Percentiles rank a stretch among this genome's conserved stretches.
Conservation (phyloP, 2,797 vertebrate genomes). For the Eulemur rubriventer region DNA sequence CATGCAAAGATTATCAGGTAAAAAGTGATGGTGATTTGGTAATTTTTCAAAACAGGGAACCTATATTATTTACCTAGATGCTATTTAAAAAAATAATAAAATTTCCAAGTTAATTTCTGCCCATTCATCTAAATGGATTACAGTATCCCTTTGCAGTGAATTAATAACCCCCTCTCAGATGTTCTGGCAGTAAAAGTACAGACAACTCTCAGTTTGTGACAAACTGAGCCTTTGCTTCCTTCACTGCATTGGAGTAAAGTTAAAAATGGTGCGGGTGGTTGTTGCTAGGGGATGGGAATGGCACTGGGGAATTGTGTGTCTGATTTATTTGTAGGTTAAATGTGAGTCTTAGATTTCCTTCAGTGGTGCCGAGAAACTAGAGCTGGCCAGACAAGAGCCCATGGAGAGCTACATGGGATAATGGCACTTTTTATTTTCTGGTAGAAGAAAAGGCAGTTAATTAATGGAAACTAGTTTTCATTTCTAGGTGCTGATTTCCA, state of each 20-base stretch:
- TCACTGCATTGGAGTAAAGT: neutral
- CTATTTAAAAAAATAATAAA: neutral
- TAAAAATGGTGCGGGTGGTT: neutral
- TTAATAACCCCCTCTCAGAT: neutral
- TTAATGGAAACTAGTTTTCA: neutral
- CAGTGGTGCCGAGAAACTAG: neutral
- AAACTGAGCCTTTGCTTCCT: neutral
- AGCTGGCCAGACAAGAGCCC: neutral
- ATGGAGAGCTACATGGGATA: neutral
- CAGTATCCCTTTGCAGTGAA: neutral
- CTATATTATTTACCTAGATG: neutral
- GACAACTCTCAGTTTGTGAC: neutral
- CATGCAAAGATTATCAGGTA: neutral
- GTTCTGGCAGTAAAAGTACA: neutral
- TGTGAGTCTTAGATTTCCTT: neutral
- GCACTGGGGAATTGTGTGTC: neutral
- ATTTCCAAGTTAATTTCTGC: conserved; percentile 39
- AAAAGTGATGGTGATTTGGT: conserved; percentile 36
- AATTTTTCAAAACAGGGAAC: conserved; percentile 18
- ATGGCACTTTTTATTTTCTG: neutral
- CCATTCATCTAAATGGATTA: neutral
- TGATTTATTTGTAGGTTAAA: conserved; percentile 8
- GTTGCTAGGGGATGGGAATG: neutral
- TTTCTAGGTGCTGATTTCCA: conserved; percentile 18
- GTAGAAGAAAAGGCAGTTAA: neutral